Base-by-base conservation (phyloP, 2,797 vertebrate species). In the Thamnophis elegans region DNA sequence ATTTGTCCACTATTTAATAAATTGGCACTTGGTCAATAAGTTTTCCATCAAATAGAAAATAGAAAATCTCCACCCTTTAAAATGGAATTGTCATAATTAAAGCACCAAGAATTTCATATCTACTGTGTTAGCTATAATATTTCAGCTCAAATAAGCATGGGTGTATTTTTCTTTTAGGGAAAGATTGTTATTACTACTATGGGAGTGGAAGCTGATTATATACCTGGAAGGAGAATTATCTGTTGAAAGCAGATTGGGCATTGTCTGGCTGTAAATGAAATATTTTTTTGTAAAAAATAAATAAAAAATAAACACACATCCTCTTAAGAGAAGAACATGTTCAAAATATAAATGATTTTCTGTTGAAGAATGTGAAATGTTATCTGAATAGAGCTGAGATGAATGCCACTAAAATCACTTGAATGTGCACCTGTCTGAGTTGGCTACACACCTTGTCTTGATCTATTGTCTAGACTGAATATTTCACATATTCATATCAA, bases 341-440 rank as follows among this genome's bases (percentile, higher is more conserved):
- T 95, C 86, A 92, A 93, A 93, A 65, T 88, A 59, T 85, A 18
- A 65, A 94, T 92, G 28, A 56, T 94, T 91, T 89, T 88, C 16
- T 54, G 55, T 91, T 58, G 94, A 95, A 58, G 85, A 94, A 65
- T 16, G 1, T 82, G 90, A 62, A 11, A 93, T 92, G 14, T 89
- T 86, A 56, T 94, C 93, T 94, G 42, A 95, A 94, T 25, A 22
- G 26, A 91, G 2, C 25, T n/a, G 28, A 94, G 32, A 28, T 73
- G 56, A 93, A 73, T 25, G 22, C 13, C 32, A 36, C 25, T n/a
- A 86, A 62, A 7, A 89, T 32, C 12, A 59, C 94, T 94, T 85
- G 73, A 96, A 95, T 94, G 92, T 91, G 91, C 1, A 90, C 22
- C 22, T 94, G 32, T 91, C 94, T 82, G 92, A 91, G 93, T 59